phyloP scores from a whole-genome alignment of 2,888 invertebrate species.

The Ctena decussata region DNA sequence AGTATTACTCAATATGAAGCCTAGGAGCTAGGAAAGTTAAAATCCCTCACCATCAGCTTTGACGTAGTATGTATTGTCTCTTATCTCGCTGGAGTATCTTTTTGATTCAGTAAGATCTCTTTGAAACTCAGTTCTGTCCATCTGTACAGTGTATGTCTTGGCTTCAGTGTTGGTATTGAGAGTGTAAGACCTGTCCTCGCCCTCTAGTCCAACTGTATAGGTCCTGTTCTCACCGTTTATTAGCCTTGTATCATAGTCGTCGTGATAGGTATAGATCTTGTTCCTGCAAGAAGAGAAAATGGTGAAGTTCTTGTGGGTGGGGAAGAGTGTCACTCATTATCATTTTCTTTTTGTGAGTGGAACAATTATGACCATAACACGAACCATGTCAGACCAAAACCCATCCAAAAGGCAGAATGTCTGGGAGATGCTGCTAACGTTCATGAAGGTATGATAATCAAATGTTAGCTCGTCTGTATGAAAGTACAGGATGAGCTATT shows the following conservation, averaged over 20 bases:
- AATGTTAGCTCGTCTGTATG: too few species aligned
- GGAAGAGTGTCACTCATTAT: too few species aligned
- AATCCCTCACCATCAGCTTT: constrained; percentile 56
- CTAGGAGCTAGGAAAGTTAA: too few species aligned
- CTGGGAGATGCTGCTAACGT: too few species aligned
- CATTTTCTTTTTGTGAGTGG: too few species aligned
- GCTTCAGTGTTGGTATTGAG: neutral
- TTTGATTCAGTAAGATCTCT: neutral
- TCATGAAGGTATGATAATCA: too few species aligned
- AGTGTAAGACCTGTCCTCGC: neutral
- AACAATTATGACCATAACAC: too few species aligned
- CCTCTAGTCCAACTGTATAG: constrained; percentile 15
- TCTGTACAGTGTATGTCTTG: neutral
- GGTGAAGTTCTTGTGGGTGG: too few species aligned
- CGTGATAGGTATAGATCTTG: constrained; percentile 57
- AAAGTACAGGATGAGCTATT: too few species aligned
- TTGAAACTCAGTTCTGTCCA: constrained; percentile 4
- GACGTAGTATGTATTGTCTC: constrained; percentile 50
- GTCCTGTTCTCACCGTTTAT: constrained; percentile 38
- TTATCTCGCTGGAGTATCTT: neutral
- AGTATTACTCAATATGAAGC: too few species aligned
- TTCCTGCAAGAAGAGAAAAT: constrained; percentile 16
- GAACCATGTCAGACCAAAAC: too few species aligned
- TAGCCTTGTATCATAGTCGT: constrained; percentile 44
- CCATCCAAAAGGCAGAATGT: too few species aligned